Conservation (phyloP, 1,140 invertebrate species). For the Drosophila jambulina region DNA sequence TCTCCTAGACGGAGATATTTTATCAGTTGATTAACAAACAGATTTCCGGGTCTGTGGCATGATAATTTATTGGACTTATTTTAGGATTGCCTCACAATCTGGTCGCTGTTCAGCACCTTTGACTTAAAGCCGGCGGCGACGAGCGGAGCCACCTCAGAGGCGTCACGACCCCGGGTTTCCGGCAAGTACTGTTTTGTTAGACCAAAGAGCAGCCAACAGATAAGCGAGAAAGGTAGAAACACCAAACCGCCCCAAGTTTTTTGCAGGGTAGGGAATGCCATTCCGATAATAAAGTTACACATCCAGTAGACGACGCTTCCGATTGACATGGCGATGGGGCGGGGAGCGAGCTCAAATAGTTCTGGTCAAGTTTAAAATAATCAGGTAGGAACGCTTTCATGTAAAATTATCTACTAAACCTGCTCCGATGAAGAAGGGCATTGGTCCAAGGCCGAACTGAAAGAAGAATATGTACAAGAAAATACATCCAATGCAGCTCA, state of each 20-base stretch:
- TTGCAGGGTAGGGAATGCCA: constrained; percentile 90
- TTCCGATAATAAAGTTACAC: constrained; percentile 94
- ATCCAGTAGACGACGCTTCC: constrained; percentile 95
- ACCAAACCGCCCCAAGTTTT: constrained; percentile 88
- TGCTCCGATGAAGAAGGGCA: constrained; percentile 92
- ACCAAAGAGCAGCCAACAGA: constrained; percentile 87
- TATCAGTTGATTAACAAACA: not conserved
- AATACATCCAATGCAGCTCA: constrained; percentile 88
- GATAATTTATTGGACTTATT: constrained; percentile 6
- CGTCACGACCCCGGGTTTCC: constrained; percentile 89
- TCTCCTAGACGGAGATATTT: not conserved
- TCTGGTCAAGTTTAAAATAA: constrained; percentile 86
- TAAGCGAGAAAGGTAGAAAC: constrained; percentile 89
- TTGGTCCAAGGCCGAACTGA: constrained; percentile 93
- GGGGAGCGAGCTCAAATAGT: constrained; percentile 93
- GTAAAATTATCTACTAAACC: constrained; percentile 32
- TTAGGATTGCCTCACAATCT: constrained; percentile 4
- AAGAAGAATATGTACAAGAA: constrained; percentile 92
- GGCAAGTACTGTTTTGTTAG: constrained; percentile 89
- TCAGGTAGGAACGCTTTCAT: not conserved
- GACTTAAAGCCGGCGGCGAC: constrained; percentile 85
- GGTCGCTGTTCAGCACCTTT: constrained; percentile 63
- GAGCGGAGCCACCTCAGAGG: constrained; percentile 87
- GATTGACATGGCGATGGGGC: constrained; percentile 93
- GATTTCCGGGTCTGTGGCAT: not conserved